Evolutionary conservation across 23 tunicate species (phyloP).

Genomic region (Ascidia mentula): DNA sequence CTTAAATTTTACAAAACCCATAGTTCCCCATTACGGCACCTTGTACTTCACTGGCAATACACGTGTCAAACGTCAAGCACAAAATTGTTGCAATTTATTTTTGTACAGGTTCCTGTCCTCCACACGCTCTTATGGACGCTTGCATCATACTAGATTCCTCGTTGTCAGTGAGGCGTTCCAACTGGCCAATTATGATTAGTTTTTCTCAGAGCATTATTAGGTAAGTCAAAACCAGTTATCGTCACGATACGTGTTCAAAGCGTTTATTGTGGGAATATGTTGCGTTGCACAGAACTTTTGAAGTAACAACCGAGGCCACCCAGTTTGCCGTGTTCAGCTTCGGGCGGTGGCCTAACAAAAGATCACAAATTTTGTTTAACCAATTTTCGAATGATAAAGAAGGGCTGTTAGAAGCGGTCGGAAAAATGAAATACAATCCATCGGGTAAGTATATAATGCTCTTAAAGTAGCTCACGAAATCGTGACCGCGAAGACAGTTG

Average conservation of each 20-base stretch:
- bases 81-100: no score
- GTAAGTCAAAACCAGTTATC: no score
- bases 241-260: no score
- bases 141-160: slow-evolving; percentile 39
- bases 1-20: no score
- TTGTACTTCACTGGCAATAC: no score
- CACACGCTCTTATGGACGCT: slow-evolving; percentile 18
- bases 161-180: slow-evolving; percentile 23
- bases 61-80: no score
- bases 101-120: neutral
- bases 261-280: no score
- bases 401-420: slow-evolving; percentile 40
- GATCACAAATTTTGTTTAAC: slow-evolving; percentile 34
- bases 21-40: no score
- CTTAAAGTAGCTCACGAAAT: no score
- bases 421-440: slow-evolving; percentile 33
- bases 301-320: neutral
- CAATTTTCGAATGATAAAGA: slow-evolving; percentile 22
- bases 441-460: slow-evolving; percentile 40
- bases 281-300: slow-evolving; percentile 12
- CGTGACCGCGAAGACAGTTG: no score
- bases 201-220: slow-evolving; percentile 18
- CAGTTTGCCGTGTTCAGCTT: slow-evolving; percentile 18
- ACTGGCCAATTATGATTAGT: slow-evolving; percentile 32
- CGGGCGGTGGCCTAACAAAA: slow-evolving; percentile 11